Percentiles rank a stretch among this genome's conserved stretches.
These are phyloP conservation scores for Erebia aethiops DNA, from an alignment of 2,888 invertebrate genomes.

Conservation along the genomic window DNA sequence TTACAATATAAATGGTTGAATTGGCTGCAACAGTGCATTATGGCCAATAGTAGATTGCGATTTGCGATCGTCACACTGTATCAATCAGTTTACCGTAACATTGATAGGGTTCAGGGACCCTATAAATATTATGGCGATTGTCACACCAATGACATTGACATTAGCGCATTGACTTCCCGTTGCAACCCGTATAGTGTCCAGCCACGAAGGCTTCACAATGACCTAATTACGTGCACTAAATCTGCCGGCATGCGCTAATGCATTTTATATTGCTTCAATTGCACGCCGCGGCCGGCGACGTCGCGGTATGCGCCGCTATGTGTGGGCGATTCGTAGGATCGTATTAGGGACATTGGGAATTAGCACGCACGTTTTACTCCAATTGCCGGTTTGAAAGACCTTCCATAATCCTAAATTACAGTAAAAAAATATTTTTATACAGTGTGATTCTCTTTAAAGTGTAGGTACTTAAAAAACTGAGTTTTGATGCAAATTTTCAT, in stretches of 20 bases:
- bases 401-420: constrained; percentile 23
- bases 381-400: constrained; percentile 33
- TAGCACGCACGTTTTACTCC: constrained; percentile 58
- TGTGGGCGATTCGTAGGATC: constrained; percentile 81
- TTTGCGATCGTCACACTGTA: not conserved
- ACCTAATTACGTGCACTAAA: constrained; percentile 69
- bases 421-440: not conserved
- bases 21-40: too few species aligned
- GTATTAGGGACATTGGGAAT: constrained; percentile 69
- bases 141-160: not conserved
- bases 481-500: too few species aligned
- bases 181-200: not conserved
- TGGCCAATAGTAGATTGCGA: too few species aligned
- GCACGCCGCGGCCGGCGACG: constrained; percentile 63
- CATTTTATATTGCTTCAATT: constrained; percentile 83
- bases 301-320: constrained; percentile 73
- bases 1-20: too few species aligned
- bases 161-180: not conserved
- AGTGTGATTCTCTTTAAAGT: too few species aligned
- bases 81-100: not conserved
- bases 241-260: constrained; percentile 77
- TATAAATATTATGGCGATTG: not conserved
- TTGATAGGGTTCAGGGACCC: too few species aligned
- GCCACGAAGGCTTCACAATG: constrained; percentile 55
- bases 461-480: too few species aligned